Percentiles rank a stretch among this genome's conserved stretches.
Evolutionary conservation across 2,113 vertebrate species (phyloP).

Genomic region (Sinosuthora webbiana): DNA sequence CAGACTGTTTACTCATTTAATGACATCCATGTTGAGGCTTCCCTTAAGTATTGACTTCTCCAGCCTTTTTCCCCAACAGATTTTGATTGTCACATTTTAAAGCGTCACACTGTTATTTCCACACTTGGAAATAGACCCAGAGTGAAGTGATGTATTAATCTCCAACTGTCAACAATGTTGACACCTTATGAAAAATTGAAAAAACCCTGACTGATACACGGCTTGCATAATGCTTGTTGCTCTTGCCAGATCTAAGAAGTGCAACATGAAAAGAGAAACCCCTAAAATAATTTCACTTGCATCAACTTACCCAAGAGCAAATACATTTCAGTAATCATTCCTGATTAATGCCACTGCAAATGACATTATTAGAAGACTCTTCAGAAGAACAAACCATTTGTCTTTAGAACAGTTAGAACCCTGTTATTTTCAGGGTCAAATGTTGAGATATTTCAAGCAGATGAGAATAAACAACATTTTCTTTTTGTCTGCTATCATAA

Average conservation of each 20-base stretch:
- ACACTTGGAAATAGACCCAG: background rate
- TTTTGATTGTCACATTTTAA: background rate
- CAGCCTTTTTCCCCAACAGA: background rate
- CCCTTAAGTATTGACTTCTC: background rate
- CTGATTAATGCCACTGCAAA: background rate
- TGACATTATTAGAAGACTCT: background rate
- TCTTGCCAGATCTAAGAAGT: background rate
- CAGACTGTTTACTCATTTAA: background rate
- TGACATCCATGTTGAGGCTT: background rate
- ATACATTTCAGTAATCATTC: background rate
- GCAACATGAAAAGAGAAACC: background rate
- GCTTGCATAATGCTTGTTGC: background rate
- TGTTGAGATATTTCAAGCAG: background rate
- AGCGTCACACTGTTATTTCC: background rate
- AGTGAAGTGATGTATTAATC: background rate
- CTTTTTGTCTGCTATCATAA: background rate
- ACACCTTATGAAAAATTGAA: constrained; percentile 29
- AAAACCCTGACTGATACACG: background rate
- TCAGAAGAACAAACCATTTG: background rate
- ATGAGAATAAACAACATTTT: background rate
- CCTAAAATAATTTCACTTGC: background rate
- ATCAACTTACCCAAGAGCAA: background rate
- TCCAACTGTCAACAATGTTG: constrained; percentile 19
- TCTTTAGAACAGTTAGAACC: background rate
- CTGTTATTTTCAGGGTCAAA: background rate